A percentile compares a stretch with the other conserved stretches of the same genome.
phyloP scores from a whole-genome alignment of 2,888 invertebrate species.

The Caenorhabditis sp. region DNA sequence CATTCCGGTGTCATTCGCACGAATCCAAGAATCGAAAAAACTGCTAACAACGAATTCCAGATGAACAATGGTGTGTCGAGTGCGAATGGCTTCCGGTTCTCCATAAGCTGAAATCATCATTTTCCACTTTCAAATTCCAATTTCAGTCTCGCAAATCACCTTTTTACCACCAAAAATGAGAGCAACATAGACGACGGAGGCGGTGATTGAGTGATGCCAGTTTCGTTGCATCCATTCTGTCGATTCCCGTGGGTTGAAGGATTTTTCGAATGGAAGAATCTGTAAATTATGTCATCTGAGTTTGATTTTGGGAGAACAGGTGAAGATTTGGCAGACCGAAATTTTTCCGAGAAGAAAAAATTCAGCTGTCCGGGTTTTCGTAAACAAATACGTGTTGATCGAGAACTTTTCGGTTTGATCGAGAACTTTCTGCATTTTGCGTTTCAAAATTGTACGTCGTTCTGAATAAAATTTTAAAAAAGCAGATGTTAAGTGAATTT shows the following conservation, averaged over 20 bases:
- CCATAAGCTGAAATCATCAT: slow-evolving; percentile 78
- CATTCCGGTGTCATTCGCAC: slow-evolving; percentile 90
- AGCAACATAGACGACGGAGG: slow-evolving; percentile 87
- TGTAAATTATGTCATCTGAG: too few relatives aligned
- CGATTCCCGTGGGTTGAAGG: slow-evolving; percentile 87
- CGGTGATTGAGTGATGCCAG: slow-evolving; percentile 77
- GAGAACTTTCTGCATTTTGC: too few relatives aligned
- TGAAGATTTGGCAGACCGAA: too few relatives aligned
- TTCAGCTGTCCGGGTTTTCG: too few relatives aligned
- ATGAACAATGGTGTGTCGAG: slow-evolving; percentile 84
- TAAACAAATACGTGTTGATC: too few relatives aligned
- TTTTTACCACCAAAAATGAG: slow-evolving; percentile 91
- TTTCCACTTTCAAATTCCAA: background rate
- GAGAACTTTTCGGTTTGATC: too few relatives aligned
- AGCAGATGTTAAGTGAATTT: too few relatives aligned
- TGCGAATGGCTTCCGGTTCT: slow-evolving; percentile 87
- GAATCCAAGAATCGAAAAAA: slow-evolving; percentile 86
- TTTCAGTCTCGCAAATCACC: slow-evolving; percentile 71
- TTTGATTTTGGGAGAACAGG: too few relatives aligned
- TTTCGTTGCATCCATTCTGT: slow-evolving; percentile 86
- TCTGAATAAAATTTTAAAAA: too few relatives aligned
- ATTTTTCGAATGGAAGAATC: slow-evolving; percentile 91
- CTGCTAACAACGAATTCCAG: slow-evolving; percentile 91
- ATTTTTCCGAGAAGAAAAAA: too few relatives aligned
- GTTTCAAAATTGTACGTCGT: too few relatives aligned